Evolutionary conservation across 2,888 invertebrate genomes (phyloP).

Genomic region (Sylvicola cinctus): DNA sequence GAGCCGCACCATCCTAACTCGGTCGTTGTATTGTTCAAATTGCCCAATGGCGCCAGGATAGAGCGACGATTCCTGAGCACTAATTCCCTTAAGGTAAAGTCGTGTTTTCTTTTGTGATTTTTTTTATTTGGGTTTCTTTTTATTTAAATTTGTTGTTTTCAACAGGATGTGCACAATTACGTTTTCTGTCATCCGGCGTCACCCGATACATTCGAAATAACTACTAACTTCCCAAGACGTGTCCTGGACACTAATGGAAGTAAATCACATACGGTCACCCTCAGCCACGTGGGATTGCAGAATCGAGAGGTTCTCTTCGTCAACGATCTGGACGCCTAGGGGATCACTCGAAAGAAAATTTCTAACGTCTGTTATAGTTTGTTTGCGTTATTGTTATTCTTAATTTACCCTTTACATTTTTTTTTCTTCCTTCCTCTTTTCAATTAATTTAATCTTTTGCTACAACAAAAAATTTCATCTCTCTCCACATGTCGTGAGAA

Average conservation of each 20-base stretch:
- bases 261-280: conserved; percentile 28
- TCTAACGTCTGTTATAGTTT: no score
- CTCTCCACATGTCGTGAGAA: no score
- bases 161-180: conserved; percentile 86
- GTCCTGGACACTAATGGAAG: conserved; percentile 34
- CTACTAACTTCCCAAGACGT: conserved; percentile 85
- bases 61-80: conserved; percentile 66
- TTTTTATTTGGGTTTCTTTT: not conserved
- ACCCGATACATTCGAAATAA: conserved; percentile 85
- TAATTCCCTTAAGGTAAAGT: conserved; percentile 59
- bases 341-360: no score
- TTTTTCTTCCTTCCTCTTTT: no score
- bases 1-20: conserved; percentile 41
- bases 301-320: conserved; percentile 85
- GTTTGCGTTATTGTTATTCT: no score
- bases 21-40: conserved; percentile 72
- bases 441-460: no score
- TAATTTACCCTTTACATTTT: no score
- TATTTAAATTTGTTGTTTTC: not conserved
- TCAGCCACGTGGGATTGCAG: conserved; percentile 62
- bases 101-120: not conserved
- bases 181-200: conserved; percentile 88
- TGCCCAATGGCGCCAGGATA: conserved; percentile 74
- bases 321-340: conserved; percentile 71
- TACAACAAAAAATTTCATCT: no score